Base-by-base conservation (phyloP, 2,888 invertebrate species). In the Drosophila histrio region DNA sequence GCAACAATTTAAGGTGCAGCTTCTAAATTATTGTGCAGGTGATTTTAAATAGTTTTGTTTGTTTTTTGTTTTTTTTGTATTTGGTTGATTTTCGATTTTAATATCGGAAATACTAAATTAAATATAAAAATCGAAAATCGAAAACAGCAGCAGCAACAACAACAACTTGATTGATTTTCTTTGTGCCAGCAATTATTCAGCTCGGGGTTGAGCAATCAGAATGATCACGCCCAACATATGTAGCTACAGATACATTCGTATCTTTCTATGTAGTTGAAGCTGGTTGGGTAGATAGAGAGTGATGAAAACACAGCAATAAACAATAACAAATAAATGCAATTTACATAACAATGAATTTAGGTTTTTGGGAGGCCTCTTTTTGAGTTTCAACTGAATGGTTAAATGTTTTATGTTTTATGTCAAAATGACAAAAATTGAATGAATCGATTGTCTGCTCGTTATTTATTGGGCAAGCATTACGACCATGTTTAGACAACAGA, bases 71-170 rank as follows among this genome's bases (percentile, higher is more conserved):
- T 67, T 58, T 50, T 32, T 44, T 47, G 28, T 15, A 41, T 38
- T 21, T 57, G 2, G 7, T 49, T 53, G 46, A 49, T 36, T 24
- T 50, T 59, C 53, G 58, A 77, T 79, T 77, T 81, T 73, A 72
- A 82, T 82, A 82, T 82, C 86, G 86, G 82, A 82, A 82, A 77
- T 79, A 82, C 77, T 82, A 86, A 80, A 80, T 80, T 80, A 80
- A 80, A 80, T 78, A 80, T 76, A 68, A 67, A 41, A 22, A 22
- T 7, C n/a, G 11, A 11, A 26, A 80, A 64, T 74, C 67, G 26
- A 58, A 74, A 77, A 73, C 59, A 58, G 54, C 59, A 53, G 61
- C 49, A 62, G 8, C 63, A 57, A 61, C 59, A 53, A 59, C 49
- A 62, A 9, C 63, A 57, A 61, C 28, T 71, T 81, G 79, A 79